Conservation (phyloP, 2,888 invertebrate species). For the Drosophila anceps region DNA sequence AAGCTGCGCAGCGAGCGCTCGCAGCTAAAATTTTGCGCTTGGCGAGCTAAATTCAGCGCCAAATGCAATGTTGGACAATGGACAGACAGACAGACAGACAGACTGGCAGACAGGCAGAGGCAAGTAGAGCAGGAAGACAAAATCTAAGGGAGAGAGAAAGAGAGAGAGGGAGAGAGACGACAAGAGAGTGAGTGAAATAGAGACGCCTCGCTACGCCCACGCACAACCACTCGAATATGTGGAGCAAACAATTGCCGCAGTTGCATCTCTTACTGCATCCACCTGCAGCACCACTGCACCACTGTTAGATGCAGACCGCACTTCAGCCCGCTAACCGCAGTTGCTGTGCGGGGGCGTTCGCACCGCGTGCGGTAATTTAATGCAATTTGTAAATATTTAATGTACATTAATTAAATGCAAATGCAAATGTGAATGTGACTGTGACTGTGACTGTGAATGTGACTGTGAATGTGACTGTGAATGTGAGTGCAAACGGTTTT, state of each 20-base stretch:
- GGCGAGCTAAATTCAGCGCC: background rate
- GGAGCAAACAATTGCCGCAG: slow-evolving; percentile 40
- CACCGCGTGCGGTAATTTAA: slow-evolving; percentile 58
- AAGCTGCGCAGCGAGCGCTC: slow-evolving; percentile 28
- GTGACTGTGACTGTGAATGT: slow-evolving; percentile 62
- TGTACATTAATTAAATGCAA: slow-evolving; percentile 77
- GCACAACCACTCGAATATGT: slow-evolving; percentile 35
- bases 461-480: slow-evolving; percentile 54
- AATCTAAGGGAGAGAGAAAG: background rate
- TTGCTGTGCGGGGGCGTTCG: slow-evolving; percentile 17
- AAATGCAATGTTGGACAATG: slow-evolving; percentile 23
- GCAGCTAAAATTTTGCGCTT: slow-evolving; percentile 18
- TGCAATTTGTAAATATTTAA: slow-evolving; percentile 78
- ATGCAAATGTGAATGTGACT: slow-evolving; percentile 62
- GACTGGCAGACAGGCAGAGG: slow-evolving; percentile 2
- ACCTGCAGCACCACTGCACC: slow-evolving; percentile 3
- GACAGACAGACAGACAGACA: slow-evolving; percentile 8
- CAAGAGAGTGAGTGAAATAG: background rate
- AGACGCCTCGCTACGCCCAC: slow-evolving; percentile 18
- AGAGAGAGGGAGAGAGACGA: background rate
- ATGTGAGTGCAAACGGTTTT: slow-evolving; percentile 33
- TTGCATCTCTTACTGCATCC: background rate
- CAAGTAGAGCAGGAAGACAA: background rate
- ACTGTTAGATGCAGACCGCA: background rate
- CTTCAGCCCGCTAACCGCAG: slow-evolving; percentile 20